A percentile compares a stretch with the other conserved stretches of the same genome.
phyloP scores from a whole-genome alignment of 2,888 invertebrate species.

The Hirtodrosophila duncani region DNA sequence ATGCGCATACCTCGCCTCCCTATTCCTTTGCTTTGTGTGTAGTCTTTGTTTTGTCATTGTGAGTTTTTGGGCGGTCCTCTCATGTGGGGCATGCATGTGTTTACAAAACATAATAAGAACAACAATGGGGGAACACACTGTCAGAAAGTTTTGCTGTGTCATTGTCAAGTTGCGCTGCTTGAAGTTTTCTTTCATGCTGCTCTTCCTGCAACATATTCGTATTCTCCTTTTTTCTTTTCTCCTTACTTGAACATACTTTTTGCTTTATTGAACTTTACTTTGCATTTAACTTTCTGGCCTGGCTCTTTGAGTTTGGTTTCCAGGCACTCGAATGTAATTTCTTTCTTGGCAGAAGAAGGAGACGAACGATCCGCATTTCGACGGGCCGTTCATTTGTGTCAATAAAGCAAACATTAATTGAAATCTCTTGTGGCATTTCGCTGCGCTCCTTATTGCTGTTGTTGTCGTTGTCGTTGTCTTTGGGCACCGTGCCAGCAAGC shows the following conservation, averaged over 20 bases:
- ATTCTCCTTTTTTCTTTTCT: constrained; percentile 17
- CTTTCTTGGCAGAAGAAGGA: constrained; percentile 10
- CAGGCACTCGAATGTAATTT: constrained; percentile 15
- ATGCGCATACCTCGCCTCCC: not conserved
- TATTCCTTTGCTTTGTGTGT: not conserved
- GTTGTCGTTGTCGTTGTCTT: constrained; percentile 17
- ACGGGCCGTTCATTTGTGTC: constrained; percentile 42
- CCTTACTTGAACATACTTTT: constrained; percentile 37
- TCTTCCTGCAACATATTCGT: not conserved
- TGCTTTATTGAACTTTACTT: constrained; percentile 70
- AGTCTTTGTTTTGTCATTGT: constrained; percentile 25
- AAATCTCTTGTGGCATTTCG: constrained; percentile 47
- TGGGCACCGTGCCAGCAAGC: too few relatives aligned
- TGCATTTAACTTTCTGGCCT: constrained; percentile 66
- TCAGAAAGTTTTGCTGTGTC: constrained; percentile 61
- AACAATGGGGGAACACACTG: constrained; percentile 51
- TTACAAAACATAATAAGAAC: constrained; percentile 53
- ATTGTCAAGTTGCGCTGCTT: constrained; percentile 64
- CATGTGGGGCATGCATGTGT: constrained; percentile 53
- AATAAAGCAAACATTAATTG: constrained; percentile 64
- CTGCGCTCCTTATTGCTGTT: constrained; percentile 11
- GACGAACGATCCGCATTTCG: constrained; percentile 10
- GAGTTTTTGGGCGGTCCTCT: constrained; percentile 42
- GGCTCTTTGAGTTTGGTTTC: constrained; percentile 39
- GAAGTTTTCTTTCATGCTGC: constrained; percentile 41